These are phyloP conservation scores for Globodera ellingtonae DNA, from an alignment of 1,140 invertebrate genomes.

Conservation along the genomic window DNA sequence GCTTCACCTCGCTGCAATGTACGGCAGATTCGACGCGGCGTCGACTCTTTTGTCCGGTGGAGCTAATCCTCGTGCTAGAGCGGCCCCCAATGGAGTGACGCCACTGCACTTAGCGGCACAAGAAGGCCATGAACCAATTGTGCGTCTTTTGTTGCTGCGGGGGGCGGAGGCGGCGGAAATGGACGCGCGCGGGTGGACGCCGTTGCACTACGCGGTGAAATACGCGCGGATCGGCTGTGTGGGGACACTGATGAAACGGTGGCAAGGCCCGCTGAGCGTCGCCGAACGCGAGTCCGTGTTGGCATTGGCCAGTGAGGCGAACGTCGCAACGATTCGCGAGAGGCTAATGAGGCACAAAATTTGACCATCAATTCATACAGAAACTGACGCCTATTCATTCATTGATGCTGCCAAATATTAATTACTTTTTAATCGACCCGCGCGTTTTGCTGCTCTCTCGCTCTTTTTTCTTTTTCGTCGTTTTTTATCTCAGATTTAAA, in stretches of 20 bases:
- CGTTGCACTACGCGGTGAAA: not conserved
- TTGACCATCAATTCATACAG: too few relatives aligned
- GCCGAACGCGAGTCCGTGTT: too few relatives aligned
- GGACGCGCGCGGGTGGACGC: not conserved
- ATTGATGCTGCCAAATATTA: too few relatives aligned
- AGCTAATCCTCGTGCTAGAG: not conserved
- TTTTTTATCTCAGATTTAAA: too few relatives aligned
- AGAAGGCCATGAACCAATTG: not conserved
- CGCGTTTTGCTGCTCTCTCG: too few relatives aligned
- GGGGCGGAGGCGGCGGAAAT: not conserved
- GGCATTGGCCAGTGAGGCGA: too few relatives aligned
- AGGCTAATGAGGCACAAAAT: too few relatives aligned
- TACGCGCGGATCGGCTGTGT: not conserved
- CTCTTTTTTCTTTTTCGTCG: too few relatives aligned
- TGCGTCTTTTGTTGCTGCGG: not conserved
- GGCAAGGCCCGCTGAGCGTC: too few relatives aligned
- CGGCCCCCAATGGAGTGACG: not conserved
- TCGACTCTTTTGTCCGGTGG: not conserved
- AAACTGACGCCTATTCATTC: too few relatives aligned
- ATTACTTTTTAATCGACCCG: too few relatives aligned
- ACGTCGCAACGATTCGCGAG: too few relatives aligned
- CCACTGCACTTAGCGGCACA: not conserved
- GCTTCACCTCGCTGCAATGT: not conserved
- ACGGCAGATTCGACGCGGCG: not conserved
- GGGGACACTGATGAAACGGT: not conserved